Conservation (phyloP, 2,888 invertebrate species). For the Cryptocephalus moraei region DNA sequence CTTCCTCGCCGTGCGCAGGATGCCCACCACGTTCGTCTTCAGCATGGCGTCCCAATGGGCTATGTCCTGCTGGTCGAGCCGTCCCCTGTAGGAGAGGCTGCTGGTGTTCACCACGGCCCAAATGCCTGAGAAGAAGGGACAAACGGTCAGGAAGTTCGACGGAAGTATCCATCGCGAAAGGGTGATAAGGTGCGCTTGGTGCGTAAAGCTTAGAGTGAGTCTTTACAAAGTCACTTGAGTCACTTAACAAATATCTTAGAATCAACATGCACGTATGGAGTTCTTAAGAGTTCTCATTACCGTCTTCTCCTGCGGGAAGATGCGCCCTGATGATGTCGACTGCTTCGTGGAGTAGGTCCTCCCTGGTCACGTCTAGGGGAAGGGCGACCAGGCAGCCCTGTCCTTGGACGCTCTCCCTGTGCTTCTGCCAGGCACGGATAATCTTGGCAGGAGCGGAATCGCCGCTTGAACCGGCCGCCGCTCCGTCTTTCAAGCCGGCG, state of each 20-base stretch:
- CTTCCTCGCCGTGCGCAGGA: slow-evolving; percentile 62
- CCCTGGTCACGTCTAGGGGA: slow-evolving; percentile 68
- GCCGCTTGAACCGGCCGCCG: slow-evolving; percentile 43
- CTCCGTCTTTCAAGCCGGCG: slow-evolving; percentile 54
- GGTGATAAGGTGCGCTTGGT: too few relatives aligned
- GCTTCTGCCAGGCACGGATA: slow-evolving; percentile 42
- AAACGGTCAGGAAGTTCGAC: too few relatives aligned
- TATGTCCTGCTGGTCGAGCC: slow-evolving; percentile 57
- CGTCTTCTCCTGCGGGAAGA: slow-evolving; percentile 73
- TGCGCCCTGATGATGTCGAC: slow-evolving; percentile 69
- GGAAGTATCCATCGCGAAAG: too few relatives aligned
- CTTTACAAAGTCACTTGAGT: too few relatives aligned
- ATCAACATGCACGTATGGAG: too few relatives aligned
- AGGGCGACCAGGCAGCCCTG: slow-evolving; percentile 51
- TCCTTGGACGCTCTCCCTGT: slow-evolving; percentile 31
- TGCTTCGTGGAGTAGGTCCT: slow-evolving; percentile 70
- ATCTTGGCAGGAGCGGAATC: slow-evolving; percentile 49
- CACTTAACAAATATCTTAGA: too few relatives aligned
- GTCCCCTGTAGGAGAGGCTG: slow-evolving; percentile 62
- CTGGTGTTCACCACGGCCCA: slow-evolving; percentile 80
- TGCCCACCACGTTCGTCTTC: slow-evolving; percentile 60
- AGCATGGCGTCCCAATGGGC: slow-evolving; percentile 61
- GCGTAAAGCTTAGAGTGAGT: too few relatives aligned
- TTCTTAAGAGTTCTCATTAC: slow-evolving; percentile 44
- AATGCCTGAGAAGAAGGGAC: slow-evolving; percentile 46